Conservation (phyloP, 2,888 invertebrate species). For the Pinctada fucata region DNA sequence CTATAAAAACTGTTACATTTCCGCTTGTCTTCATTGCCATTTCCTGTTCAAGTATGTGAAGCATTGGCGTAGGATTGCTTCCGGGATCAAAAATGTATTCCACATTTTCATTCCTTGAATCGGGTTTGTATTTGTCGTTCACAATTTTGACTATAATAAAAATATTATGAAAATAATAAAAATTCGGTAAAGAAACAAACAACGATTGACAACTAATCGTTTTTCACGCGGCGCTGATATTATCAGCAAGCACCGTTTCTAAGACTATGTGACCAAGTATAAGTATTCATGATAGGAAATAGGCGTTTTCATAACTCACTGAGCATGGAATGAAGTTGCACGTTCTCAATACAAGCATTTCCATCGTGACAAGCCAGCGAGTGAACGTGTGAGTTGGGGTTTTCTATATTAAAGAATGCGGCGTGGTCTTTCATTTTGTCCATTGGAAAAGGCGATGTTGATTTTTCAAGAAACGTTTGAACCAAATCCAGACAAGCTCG, state of each 20-base stretch:
- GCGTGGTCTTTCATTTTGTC: slow-evolving; percentile 47
- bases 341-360: slow-evolving; percentile 36
- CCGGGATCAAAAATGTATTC: slow-evolving; percentile 37
- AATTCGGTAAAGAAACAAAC: too few relatives aligned
- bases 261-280: too few relatives aligned
- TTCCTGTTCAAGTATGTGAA: slow-evolving; percentile 40
- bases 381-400: slow-evolving; percentile 35
- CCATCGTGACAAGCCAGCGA: slow-evolving; percentile 35
- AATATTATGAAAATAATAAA: too few relatives aligned
- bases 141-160: slow-evolving; percentile 26
- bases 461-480: slow-evolving; percentile 32
- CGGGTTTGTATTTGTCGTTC: slow-evolving; percentile 35
- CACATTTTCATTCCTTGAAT: slow-evolving; percentile 22
- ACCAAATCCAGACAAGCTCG: slow-evolving; percentile 41
- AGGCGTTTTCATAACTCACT: slow-evolving; percentile 18
- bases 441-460: slow-evolving; percentile 40
- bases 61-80: slow-evolving; percentile 41
- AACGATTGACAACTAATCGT: too few relatives aligned
- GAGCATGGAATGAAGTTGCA: slow-evolving; percentile 33
- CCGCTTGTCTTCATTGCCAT: slow-evolving; percentile 40
- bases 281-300: too few relatives aligned
- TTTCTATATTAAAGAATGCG: slow-evolving; percentile 52
- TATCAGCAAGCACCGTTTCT: too few relatives aligned
- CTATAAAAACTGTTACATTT: slow-evolving; percentile 38
- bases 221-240: too few relatives aligned